These are phyloP conservation scores for Onychostruthus taczanowskii DNA, from an alignment of 2,113 vertebrate species.

Conservation along the genomic window DNA sequence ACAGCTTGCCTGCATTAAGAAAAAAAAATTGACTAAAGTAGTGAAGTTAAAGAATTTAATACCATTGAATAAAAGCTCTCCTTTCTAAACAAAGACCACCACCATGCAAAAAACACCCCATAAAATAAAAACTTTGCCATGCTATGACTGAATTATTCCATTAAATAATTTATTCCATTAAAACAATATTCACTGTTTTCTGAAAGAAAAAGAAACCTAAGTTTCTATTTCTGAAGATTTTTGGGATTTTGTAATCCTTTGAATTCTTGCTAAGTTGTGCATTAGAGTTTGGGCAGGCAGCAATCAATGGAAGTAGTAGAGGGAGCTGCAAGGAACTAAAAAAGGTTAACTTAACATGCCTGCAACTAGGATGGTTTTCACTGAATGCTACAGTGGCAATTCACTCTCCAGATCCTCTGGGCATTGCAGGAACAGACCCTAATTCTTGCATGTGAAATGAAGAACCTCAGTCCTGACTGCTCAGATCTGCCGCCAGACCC, in stretches of 20 bases:
- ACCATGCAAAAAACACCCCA: fast-evolving
- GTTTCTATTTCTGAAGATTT: neutral
- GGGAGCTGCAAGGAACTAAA: fast-evolving
- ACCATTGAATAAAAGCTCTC: neutral
- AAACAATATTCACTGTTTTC: neutral
- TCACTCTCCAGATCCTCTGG: neutral
- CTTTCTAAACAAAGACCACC: neutral
- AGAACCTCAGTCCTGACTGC: neutral
- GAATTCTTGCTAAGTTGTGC: neutral
- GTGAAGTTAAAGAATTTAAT: neutral
- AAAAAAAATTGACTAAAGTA: neutral
- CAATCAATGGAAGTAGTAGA: neutral
- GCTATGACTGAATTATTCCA: neutral
- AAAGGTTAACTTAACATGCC: neutral
- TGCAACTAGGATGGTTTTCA: neutral
- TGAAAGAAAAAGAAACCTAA: neutral
- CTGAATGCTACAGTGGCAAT: neutral
- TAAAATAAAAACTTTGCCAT: neutral
- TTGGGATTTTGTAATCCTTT: neutral
- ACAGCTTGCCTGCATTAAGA: neutral
- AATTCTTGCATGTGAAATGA: neutral
- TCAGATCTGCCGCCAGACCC: neutral
- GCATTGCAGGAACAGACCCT: neutral
- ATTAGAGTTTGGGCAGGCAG: neutral
- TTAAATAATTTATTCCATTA: neutral